Percentiles rank a stretch among this genome's conserved stretches.
Conservation (phyloP, 1,140 invertebrate species). For the Muscidifurax raptorellus region DNA sequence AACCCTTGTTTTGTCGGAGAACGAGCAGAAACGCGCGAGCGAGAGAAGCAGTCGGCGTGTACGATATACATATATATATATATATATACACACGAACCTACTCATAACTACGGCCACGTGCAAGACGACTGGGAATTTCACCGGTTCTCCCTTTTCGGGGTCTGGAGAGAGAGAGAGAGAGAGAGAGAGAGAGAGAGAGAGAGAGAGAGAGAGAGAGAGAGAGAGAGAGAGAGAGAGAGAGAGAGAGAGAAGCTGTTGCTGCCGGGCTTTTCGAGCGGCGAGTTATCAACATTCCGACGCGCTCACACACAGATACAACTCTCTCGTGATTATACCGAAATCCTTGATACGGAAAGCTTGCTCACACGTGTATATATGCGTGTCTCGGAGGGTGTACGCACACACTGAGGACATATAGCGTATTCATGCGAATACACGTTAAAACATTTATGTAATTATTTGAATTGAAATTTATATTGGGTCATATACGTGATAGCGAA, state of each 20-base stretch:
- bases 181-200: not conserved
- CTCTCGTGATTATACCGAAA: not conserved
- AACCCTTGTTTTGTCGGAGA: slow-evolving; percentile 39
- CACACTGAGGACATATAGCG: too few species aligned
- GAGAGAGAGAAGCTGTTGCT: not conserved
- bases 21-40: not conserved
- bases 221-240: not conserved
- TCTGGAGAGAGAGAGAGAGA: not conserved
- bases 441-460: not conserved
- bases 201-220: not conserved
- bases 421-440: not conserved
- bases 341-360: not conserved
- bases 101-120: not conserved
- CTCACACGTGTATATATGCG: too few species aligned
- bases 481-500: too few species aligned
- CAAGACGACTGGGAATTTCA: not conserved
- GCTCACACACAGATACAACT: not conserved
- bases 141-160: not conserved
- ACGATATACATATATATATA: not conserved
- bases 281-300: slow-evolving; percentile 22
- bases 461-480: not conserved
- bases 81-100: not conserved
- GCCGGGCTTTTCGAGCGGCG: not conserved
- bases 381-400: not conserved
- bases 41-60: not conserved